Evolutionary conservation across 1,140 invertebrate species (phyloP), one percentile per base, ranked within the genome.

Genomic region (Sitobion miscanthi): DNA sequence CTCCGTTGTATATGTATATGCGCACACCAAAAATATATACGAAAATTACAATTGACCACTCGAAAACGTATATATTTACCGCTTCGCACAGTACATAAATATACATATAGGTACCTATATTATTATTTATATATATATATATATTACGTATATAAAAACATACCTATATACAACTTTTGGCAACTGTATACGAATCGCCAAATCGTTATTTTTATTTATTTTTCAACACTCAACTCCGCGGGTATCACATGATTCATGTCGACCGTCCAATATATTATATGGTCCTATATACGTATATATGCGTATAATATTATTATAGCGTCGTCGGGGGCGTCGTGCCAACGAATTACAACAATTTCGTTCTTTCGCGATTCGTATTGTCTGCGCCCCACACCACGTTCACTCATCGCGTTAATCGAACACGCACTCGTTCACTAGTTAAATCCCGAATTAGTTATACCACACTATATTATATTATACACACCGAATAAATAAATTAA

Each of bases 21-120:
- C 21, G 20, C 38, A 47, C 25, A 89, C 88, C 35, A 21, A 35
- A 89, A 89, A 57, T 35, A 35, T 89, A 89, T 57, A 89, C 35
- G 52, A 57, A 89, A 89, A 23, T 42, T 57, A 89, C 88, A 89
- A 89, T 89, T 89, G 88, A 38, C 52, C 88, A 57, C 52, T 57
- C 11, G 49, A 38, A 54, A 57, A 52, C 25, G 25, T 85, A 45
- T 85, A 87, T 54, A 54, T 2, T 4, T 21, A 77, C 62, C n/a
- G 62, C 14, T 77, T 35, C 30, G 14, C 62, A 77, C n/a, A 77
- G 14, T n/a, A 77, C 5, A 77, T 77, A 77, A 77, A 77, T 77
- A 77, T 77, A 77, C 30, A n/a, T 77, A 77, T 77, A 42, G 42
- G 42, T 42, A 77, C 14, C 14, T 7, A 6, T 77, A 77, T 77